Base-by-base conservation (phyloP, 1,140 invertebrate genomes). In the Helicoverpa armigera region DNA sequence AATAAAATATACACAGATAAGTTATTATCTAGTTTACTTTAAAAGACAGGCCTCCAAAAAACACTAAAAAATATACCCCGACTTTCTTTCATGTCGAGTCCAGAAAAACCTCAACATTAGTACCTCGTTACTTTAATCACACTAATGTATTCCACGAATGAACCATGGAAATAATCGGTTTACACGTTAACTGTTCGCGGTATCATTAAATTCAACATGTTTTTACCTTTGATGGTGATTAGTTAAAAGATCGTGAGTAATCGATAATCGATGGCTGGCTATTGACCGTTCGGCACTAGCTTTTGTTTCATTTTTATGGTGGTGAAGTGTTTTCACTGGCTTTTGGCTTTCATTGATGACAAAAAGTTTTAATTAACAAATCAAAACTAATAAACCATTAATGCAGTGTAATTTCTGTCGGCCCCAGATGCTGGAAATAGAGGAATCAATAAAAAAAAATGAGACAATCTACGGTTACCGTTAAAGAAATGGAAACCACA, bases 121-220 rank as follows among this genome's bases (percentile, higher is more conserved):
- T 50, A 67, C 63, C 63, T 67, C 35, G 63, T 67, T 50, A 67
- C 63, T 67, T 67, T 67, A 50, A 18, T 50, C 16, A 35, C 43
- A 50, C 9, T n/a, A 67, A 50, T 48, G n/a, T 67, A 18, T 67
- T 67, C 43, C 63, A 50, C 16, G 63, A 50, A 67, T 67, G n/a
- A 50, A 67, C 63, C 35, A 12, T 67, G 43, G 63, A 67, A 67
- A 50, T 67, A 48, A 67, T 50, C 10, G 63, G 31, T 50, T 50
- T 70, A 31, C 50, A 29, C 11, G 18, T 70, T 29, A 70, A 31
- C 67, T 29, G 50, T 70, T 70, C 67, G 7, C 29, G 67, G 48
- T 51, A 53, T 70, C 67, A 53, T 70, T 70, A 70, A 53, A 70
- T 70, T 70, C 35, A 14, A 54, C 65, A 50, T 53, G 67, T 23